Conservation (phyloP, 2,888 invertebrate genomes). For the Stramonita haemastoma region DNA sequence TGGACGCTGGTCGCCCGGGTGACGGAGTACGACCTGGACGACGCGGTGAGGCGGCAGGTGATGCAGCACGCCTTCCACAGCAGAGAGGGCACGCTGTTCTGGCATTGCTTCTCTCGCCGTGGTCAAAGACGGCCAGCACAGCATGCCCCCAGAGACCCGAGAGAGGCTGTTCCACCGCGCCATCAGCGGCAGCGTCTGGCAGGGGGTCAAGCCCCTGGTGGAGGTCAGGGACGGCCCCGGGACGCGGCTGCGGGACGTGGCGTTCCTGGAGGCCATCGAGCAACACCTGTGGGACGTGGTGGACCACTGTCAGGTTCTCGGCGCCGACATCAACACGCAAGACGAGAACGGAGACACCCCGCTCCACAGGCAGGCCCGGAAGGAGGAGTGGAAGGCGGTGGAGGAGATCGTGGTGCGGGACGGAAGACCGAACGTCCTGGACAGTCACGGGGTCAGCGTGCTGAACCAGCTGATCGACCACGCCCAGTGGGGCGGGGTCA, state of each 20-base stretch:
- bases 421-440: not conserved
- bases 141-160: not conserved
- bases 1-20: slow-evolving; percentile 24
- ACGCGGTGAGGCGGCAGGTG: not conserved
- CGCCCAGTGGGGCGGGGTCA: not conserved
- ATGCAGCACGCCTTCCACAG: not conserved
- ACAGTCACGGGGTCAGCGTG: not conserved
- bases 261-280: slow-evolving; percentile 3
- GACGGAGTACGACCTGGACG: not conserved
- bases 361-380: not conserved
- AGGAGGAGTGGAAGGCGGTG: slow-evolving; percentile 17
- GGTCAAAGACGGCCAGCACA: not conserved
- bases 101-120: not conserved
- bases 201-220: slow-evolving; percentile 14
- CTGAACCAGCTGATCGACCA: not conserved
- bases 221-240: not conserved
- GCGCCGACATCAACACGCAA: not conserved
- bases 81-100: slow-evolving; percentile 1
- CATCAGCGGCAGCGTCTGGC: not conserved
- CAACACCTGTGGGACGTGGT: slow-evolving; percentile 18
- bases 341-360: not conserved
- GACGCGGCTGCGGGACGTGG: not conserved
- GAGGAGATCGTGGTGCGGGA: not conserved
- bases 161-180: not conserved
- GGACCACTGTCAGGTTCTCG: not conserved